These are phyloP conservation scores for Calcarius lapponicus DNA, from an alignment of 2,797 vertebrate species.

Conservation along the genomic window DNA sequence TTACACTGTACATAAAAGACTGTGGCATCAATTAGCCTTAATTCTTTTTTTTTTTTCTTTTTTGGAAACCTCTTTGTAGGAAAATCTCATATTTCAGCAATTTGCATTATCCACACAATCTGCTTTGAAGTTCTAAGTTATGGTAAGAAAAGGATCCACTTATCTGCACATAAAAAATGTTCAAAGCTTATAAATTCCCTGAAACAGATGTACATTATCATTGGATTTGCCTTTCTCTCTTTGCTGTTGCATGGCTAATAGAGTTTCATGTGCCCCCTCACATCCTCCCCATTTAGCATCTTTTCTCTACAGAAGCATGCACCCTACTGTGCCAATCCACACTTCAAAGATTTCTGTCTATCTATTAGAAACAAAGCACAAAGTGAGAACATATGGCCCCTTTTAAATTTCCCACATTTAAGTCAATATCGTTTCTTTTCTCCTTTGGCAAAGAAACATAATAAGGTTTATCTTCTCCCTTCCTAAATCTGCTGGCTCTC, in stretches of 20 bases:
- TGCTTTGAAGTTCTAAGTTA: constrained; percentile 99
- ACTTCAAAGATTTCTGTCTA: constrained; percentile 96
- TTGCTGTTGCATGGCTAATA: constrained; percentile 91
- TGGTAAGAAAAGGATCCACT: constrained; percentile 96
- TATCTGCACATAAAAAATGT: constrained; percentile 95
- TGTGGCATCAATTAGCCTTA: constrained; percentile 93
- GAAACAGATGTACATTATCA: constrained; percentile 99
- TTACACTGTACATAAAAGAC: constrained; percentile 89
- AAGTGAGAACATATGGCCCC: constrained; percentile 87
- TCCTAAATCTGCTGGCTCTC: constrained; percentile 74
- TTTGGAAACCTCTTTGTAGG: constrained; percentile 86
- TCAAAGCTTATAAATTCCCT: constrained; percentile 98
- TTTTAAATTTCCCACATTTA: constrained; percentile 90
- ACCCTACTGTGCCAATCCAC: constrained; percentile 92
- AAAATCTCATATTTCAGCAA: constrained; percentile 91
- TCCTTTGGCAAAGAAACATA: constrained; percentile 78
- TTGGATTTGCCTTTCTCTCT: constrained; percentile 91
- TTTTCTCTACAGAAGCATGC: constrained; percentile 87
- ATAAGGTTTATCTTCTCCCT: constrained; percentile 78
- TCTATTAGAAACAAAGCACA: constrained; percentile 94
- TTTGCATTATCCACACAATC: constrained; percentile 99
- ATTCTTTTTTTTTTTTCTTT: constrained; percentile 83
- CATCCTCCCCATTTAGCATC: constrained; percentile 90
- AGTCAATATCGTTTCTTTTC: constrained; percentile 87
- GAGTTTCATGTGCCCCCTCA: constrained; percentile 87